Conservation (phyloP, 2,113 vertebrate species). For the Mus pahari region DNA sequence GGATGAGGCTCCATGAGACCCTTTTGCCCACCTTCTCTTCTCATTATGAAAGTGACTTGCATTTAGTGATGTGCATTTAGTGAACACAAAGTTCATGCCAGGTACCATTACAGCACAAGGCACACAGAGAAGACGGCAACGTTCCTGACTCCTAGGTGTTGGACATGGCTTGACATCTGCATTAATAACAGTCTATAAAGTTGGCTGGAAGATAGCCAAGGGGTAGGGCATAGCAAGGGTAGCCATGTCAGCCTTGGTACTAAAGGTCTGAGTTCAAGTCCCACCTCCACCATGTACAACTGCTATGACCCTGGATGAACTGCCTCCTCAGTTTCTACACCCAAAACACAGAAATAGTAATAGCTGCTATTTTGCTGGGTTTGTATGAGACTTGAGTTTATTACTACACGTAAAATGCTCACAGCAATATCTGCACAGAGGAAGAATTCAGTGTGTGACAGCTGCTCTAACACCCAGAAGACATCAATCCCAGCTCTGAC, state of each 20-base stretch:
- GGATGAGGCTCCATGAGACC: neutral
- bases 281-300: neutral
- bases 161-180: neutral
- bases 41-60: neutral
- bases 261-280: neutral
- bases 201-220: neutral
- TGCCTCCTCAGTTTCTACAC: neutral
- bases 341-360: slow-evolving; percentile 4
- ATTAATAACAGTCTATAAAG: slow-evolving; percentile 10
- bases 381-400: neutral
- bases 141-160: neutral
- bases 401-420: neutral
- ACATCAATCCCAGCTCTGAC: slow-evolving; percentile 26
- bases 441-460: neutral
- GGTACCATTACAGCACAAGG: neutral
- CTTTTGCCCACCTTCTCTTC: neutral
- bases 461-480: slow-evolving; percentile 32
- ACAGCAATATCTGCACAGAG: neutral
- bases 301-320: neutral
- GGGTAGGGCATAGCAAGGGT: neutral
- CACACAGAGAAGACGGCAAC: neutral
- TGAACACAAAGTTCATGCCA: neutral
- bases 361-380: neutral
- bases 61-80: neutral
- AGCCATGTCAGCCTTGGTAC: neutral